Base-by-base conservation (phyloP, 2,113 vertebrate genomes). In the Ictalurus furcatus region DNA sequence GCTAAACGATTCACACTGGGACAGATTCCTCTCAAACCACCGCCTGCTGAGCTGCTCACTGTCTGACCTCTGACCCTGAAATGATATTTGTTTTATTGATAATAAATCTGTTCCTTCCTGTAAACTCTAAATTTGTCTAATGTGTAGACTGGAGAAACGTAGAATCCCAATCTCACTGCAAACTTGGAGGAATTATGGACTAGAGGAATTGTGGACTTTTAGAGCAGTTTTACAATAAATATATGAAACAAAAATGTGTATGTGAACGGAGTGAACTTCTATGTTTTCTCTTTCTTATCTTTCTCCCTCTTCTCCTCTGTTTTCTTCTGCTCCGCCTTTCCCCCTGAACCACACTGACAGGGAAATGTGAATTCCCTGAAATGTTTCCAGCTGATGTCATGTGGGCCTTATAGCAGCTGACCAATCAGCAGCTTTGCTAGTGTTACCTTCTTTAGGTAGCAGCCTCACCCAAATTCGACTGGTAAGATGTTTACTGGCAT, bases 11-110 rank as follows among this genome's bases (percentile, higher is more conserved):
- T 97, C 93, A 96, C 94, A 0, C 79, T 97, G 12, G 97, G 97
- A 40, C 97, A 96, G 93, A 96, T 98, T 91, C 96, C 96, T 69
- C 90, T 97, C 63, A 96, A 94, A 88, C 96, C 96, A 0, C 96
- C 97, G 0, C 97, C 97, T 12, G 63, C 93, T 9, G 95, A 97
- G 87, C 94, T 99, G 92, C 87, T 98, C 90, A 85, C 89, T 63
- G 56, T 96, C 85, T 96, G 92, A 92, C 1, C 21, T 34, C 28
- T 59, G 19, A 34, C n/a, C 4, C 54, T 12, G 16, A 21, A 4
- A n/a, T 0, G 23, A 6, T 6, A 0, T 5, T 25, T 0, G 23
- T 7, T n/a, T 7, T 16, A 56, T 14, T 30, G 78, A 56, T 56
- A 2, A 56, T 25, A 1, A 48, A 48, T 40, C 8, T 0, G 48